Evolutionary conservation across 2,797 vertebrate species (phyloP), one percentile per base, ranked within the genome.

Genomic region (Tauraco hartlaubi): DNA sequence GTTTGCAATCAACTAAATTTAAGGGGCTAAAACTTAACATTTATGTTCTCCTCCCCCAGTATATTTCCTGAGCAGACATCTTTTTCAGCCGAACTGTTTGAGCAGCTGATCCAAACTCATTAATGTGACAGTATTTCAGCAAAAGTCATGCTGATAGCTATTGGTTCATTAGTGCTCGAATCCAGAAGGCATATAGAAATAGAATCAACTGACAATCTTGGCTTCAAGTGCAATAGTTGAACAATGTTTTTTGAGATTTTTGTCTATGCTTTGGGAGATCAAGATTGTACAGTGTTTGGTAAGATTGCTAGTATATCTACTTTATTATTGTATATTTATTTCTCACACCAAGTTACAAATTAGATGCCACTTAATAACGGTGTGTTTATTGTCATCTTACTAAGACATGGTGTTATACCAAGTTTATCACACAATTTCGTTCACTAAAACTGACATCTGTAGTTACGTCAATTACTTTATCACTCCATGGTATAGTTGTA

Each of bases 1-100:
- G 28, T 95, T 97, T 96, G 91, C 93, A 97, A 93, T 98, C 86
- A 96, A 58, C 74, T 93, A 82, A 88, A 92, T 95, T 94, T 95
- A 97, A 97, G 77, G 48, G 66, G 49, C 29, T 90, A 62, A 94
- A 95, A 62, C 31, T 86, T 92, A 89, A 63, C 77, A 86, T 93
- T 95, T 94, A 63, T 85, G 73, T 72, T 92, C 26, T 12, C 66
- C 46, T 93, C 66, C 74, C 17, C n/a, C 23, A 13, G 19, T 81
- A 35, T 93, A 95, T 92, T 92, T 91, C 49, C 59, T 52, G 41
- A 93, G 49, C 61, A 88, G 81, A 85, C 35, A 64, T 80, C 75
- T 96, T 93, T 96, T 93, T 91, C 88, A 94, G 71, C 43, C 82
- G 79, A 79, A 95, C 39, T 69, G 58, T 90, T 90, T 79, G 75